Evolutionary conservation across 2,888 invertebrate species (phyloP).

Genomic region (Mimachlamys varia): DNA sequence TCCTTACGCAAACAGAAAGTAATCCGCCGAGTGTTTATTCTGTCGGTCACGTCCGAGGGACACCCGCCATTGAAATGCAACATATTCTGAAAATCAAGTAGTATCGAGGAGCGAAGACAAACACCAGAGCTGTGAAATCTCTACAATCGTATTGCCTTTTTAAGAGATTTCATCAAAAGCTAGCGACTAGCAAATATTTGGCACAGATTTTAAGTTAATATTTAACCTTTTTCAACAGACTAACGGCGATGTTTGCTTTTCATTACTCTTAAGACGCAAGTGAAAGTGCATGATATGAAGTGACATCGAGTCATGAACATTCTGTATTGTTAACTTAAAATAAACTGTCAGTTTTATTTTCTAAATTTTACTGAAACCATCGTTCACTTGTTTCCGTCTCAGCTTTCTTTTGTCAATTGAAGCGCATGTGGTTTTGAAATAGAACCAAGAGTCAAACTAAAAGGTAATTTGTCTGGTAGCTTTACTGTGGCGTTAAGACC

Average conservation of each 20-base stretch:
- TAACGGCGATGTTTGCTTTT: constrained; percentile 47
- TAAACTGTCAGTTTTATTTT: background rate
- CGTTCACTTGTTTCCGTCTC: no score
- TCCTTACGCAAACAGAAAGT: constrained; percentile 44
- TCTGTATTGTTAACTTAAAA: background rate
- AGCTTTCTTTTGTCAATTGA: no score
- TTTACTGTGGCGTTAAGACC: background rate
- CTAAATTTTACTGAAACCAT: background rate
- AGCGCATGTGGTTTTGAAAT: no score
- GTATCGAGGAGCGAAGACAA: constrained; percentile 39
- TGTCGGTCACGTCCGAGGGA: background rate
- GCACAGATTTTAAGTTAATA: constrained; percentile 48
- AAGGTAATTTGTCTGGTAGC: background rate
- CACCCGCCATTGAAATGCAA: constrained; percentile 42
- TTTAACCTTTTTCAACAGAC: constrained; percentile 39
- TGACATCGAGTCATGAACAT: background rate
- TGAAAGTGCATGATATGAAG: constrained; percentile 43
- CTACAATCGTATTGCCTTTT: constrained; percentile 48
- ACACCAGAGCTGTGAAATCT: constrained; percentile 43
- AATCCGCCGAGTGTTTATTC: constrained; percentile 38
- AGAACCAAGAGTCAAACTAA: background rate
- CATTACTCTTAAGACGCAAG: constrained; percentile 46
- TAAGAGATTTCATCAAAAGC: constrained; percentile 50
- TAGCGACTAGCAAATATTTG: constrained; percentile 48
- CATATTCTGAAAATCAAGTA: constrained; percentile 48